Percentiles rank a stretch among this genome's conserved stretches.
These are phyloP conservation scores for Condylura cristata DNA, from an alignment of 2,113 vertebrate species.

Conservation along the genomic window DNA sequence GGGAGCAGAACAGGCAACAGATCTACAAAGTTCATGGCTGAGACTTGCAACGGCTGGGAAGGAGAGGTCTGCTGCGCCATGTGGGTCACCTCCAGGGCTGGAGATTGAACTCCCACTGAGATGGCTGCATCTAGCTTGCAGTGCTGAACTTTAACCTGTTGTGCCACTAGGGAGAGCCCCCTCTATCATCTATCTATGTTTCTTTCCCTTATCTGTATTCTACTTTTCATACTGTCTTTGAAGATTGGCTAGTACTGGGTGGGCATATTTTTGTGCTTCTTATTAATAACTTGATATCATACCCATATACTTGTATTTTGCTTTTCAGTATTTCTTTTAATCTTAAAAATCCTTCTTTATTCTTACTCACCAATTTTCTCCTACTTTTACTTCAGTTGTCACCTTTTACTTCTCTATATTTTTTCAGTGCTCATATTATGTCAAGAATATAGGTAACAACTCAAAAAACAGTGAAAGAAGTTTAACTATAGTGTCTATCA, in stretches of 20 bases:
- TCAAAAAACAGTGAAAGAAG: neutral
- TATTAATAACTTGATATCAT: neutral
- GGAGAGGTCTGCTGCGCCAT: too few species aligned
- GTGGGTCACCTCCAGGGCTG: too few species aligned
- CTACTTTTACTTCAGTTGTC: neutral
- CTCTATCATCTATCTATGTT: too few species aligned
- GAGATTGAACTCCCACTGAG: too few species aligned
- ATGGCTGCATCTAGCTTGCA: too few species aligned
- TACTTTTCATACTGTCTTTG: neutral
- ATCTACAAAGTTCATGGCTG: too few species aligned
- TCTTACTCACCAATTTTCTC: neutral
- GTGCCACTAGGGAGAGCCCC: too few species aligned
- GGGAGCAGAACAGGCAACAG: too few species aligned
- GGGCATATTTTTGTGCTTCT: neutral
- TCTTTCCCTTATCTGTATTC: neutral
- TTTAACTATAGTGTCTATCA: neutral
- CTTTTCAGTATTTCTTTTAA: neutral
- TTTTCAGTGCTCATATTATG: neutral
- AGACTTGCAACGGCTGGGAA: too few species aligned
- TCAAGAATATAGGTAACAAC: neutral
- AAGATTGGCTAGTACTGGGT: neutral
- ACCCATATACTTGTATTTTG: neutral
- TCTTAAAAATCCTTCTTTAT: neutral
- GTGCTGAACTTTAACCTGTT: too few species aligned
- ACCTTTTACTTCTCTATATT: neutral